phyloP scores from a whole-genome alignment of 2,113 vertebrate species.

The Salvelinus alpinus region DNA sequence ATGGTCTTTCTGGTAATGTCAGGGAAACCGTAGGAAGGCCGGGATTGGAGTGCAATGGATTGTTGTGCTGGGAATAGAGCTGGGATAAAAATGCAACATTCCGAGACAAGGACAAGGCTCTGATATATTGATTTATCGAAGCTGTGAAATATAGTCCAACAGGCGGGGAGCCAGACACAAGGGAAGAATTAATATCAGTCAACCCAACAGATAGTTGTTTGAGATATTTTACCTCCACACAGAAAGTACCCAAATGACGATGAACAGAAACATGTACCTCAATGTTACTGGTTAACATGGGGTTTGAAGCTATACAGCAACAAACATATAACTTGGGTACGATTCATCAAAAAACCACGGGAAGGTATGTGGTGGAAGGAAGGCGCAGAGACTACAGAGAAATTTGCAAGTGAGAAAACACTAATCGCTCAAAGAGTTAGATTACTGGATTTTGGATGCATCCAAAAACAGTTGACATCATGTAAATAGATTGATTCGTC shows the following conservation, averaged over 20 bases:
- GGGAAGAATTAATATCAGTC: slow-evolving; percentile 29
- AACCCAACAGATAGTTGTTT: not conserved
- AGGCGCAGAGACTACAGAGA: too few relatives aligned
- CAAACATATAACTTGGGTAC: not conserved
- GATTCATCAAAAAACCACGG: not conserved
- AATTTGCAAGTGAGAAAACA: too few relatives aligned
- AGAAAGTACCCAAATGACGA: not conserved
- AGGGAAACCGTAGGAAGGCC: not conserved
- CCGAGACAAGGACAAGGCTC: slow-evolving; percentile 17
- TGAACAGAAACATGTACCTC: not conserved
- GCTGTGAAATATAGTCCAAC: slow-evolving; percentile 25
- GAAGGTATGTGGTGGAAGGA: not conserved
- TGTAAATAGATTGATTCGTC: not conserved
- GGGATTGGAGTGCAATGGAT: slow-evolving; percentile 5
- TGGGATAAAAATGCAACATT: slow-evolving; percentile 35
- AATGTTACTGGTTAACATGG: not conserved
- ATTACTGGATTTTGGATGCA: not conserved
- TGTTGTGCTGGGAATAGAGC: slow-evolving; percentile 33
- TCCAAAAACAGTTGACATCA: not conserved
- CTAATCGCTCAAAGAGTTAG: too few relatives aligned
- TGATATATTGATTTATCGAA: slow-evolving; percentile 48
- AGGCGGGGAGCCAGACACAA: not conserved
- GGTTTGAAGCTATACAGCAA: not conserved
- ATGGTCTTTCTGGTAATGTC: not conserved
- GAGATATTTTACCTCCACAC: slow-evolving; percentile 12